phyloP scores from a whole-genome alignment of 2,113 vertebrate species.

The Lampris incognitus region DNA sequence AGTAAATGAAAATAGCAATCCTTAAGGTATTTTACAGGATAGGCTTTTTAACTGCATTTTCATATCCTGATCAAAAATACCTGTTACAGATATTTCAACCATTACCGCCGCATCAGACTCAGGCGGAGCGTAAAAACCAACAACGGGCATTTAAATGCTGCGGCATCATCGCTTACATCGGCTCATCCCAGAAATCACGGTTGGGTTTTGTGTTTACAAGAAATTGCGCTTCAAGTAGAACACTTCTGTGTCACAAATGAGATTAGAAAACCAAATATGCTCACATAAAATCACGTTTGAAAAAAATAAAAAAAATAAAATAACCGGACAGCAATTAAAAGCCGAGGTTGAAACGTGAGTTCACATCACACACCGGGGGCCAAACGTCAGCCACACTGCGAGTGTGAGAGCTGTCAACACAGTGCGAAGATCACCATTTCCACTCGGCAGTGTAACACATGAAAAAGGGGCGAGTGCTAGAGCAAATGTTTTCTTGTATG shows the following conservation, averaged over 20 bases:
- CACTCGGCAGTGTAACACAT: constrained; percentile 45
- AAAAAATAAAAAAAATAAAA: constrained; percentile 24
- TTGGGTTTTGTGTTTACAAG: constrained; percentile 30
- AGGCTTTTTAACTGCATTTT: constrained; percentile 33
- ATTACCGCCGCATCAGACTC: constrained; percentile 41
- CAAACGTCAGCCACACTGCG: constrained; percentile 31
- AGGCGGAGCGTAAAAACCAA: constrained; percentile 25
- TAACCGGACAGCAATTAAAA: constrained; percentile 16
- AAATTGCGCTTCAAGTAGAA: constrained; percentile 28
- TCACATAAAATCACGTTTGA: constrained; percentile 31
- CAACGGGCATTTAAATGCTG: too few species aligned
- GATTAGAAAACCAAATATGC: constrained; percentile 31
- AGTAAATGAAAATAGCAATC: too few species aligned
- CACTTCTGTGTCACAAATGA: constrained; percentile 1
- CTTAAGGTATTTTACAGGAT: constrained; percentile 20
- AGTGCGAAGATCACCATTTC: constrained; percentile 55
- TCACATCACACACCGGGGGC: constrained; percentile 47
- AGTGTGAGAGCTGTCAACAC: constrained; percentile 44
- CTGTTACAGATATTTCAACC: constrained; percentile 33
- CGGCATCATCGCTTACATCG: too few species aligned
- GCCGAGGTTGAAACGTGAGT: constrained; percentile 32
- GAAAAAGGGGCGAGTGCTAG: constrained; percentile 17
- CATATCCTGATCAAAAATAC: constrained; percentile 40
- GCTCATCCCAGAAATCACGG: constrained; percentile 33
- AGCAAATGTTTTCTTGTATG: constrained; percentile 2